Base-by-base conservation (phyloP, 1,140 invertebrate genomes). In the Pemphigus obesinymphae region DNA sequence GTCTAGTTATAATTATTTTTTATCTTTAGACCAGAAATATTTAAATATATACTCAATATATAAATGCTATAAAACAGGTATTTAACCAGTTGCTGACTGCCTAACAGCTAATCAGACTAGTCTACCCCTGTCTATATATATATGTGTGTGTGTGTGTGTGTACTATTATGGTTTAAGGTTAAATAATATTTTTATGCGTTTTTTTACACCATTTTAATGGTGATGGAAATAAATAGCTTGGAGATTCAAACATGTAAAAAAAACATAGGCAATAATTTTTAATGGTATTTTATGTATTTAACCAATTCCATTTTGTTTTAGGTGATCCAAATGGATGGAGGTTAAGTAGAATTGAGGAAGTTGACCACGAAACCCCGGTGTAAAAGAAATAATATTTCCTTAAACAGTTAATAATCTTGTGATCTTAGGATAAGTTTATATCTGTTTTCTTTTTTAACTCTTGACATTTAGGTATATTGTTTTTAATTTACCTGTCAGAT, bases 341-440 rank as follows among this genome's bases (percentile, higher is more conserved):
- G 84, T 90, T 94, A 83, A 92, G 92, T 85, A 89, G 92, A 86
- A 94, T 94, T 87, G 92, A 93, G 88, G 93, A 94, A 88, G 90
- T 91, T 85, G 92, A 94, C 86, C 92, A 93, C 85, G 93, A 94
- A 87, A 94, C 93, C 85, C 92, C 92, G 83, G 93, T 94, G 85
- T 94, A 90, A 93, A 87, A 29, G 72, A n/a, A 66, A 58, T 29
- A 68, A 34, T 61, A 80, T 80, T 58, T 48, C 43, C 23, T 48
- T 43, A 10, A 80, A 58, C 17, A 78, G 40, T 78, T 37, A 78
- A 76, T 76, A 76, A 80, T 80, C 53, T 80, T 80, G 75, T 80
- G 75, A 80, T 80, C 75, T 80, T 80, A 80, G 75, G 10, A 80
- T 80, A 80, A 80, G 75, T 80, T 76, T 34, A 40, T 58, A 61